Base-by-base conservation (phyloP, 1,140 invertebrate species). In the Calycopis cecrops region DNA sequence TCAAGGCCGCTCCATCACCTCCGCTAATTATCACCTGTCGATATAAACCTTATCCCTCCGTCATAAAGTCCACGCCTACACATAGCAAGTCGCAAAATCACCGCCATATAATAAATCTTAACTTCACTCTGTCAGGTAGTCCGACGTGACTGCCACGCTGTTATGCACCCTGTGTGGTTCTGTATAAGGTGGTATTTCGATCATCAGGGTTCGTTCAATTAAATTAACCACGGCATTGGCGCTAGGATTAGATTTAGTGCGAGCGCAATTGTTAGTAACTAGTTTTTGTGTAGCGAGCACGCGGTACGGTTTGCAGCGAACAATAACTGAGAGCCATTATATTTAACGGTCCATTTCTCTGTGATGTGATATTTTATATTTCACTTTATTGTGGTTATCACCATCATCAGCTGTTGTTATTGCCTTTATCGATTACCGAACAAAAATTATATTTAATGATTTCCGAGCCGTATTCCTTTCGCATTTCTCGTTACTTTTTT, bases 261-360 rank as follows among this genome's bases (percentile, higher is more conserved):
- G 40, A 44, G 40, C 40, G 17, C 40, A 44, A 16, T 44, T 44
- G 40, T 44, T 44, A 44, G 40, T 16, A 16, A 44, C 40, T 44
- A 44, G 12, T 44, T 44, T 44, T 44, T 44, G 40, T 16, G 40
- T 28, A 28, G 21, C 21, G 21, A 28, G 21, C 21, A n/a, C n/a
- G 21, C 21, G 21, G 6, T 28, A 28, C 21, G 21, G 6, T 28
- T 28, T 28, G 6, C 2, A 28, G 2, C 21, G 21, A 28, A 28
- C 21, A 28, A 28, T 28, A 28, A 28, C 6, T 28, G 21, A 2
- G 6, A 28, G 21, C 21, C n/a, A n/a, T 28, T 28, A 2, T 28
- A 28, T 28, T 28, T 28, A 28, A 28, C 21, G 21, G 21, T 3
- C 21, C 21, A 28, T 28, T 28, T 28, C 21, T 28, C 6, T 28